These are phyloP conservation scores for Holothuria glaberrima DNA, from an alignment of 35 echinoderm and acorn worm species.

Conservation along the genomic window DNA sequence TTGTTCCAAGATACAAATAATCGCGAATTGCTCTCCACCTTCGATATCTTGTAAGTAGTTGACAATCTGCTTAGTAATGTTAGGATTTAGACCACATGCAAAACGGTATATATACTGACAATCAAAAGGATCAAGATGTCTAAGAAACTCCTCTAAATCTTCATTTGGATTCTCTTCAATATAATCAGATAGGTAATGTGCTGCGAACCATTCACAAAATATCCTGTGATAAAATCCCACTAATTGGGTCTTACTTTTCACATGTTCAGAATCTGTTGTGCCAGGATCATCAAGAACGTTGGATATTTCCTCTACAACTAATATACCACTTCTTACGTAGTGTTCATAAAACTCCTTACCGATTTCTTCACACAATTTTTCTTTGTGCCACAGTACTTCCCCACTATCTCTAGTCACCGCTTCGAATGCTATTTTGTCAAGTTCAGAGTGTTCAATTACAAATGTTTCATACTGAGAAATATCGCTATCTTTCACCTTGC, in stretches of 20 bases:
- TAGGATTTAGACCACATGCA: background rate
- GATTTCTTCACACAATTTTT: background rate
- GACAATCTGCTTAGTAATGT: background rate
- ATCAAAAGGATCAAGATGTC: background rate
- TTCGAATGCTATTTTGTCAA: slow-evolving; percentile 24
- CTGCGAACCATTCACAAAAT: slow-evolving; percentile 21
- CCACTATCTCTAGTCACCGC: background rate
- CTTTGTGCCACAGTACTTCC: background rate
- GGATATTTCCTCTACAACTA: background rate
- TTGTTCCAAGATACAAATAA: slow-evolving; percentile 11
- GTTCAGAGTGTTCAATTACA: background rate
- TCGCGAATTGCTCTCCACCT: background rate
- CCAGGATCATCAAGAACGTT: background rate
- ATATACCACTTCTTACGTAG: background rate
- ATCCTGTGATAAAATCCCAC: slow-evolving; percentile 9
- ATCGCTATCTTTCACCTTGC: background rate
- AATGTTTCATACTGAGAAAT: background rate
- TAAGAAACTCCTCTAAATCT: background rate
- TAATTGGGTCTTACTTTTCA: background rate
- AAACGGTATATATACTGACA: slow-evolving; percentile 17
- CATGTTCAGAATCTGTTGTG: background rate
- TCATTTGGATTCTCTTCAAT: background rate
- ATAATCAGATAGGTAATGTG: background rate
- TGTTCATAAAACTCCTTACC: slow-evolving; percentile 12
- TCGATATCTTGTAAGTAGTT: background rate